Base-by-base conservation (phyloP, 30 jellyfish, hydroid and myxozoan genomes). In the Sanderia malayensis region DNA sequence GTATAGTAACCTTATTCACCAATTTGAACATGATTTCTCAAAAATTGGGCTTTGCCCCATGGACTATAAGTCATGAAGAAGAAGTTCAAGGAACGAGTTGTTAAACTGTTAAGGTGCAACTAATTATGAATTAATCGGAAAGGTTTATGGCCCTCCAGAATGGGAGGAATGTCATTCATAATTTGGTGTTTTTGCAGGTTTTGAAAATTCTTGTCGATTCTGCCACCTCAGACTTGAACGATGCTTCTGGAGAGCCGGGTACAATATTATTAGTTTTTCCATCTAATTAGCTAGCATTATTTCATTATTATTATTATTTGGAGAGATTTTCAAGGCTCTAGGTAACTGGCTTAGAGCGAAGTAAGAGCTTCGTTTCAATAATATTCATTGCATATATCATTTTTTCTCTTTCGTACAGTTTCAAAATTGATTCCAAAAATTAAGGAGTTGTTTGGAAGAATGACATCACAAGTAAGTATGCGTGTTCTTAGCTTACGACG, bases 391-490 rank as follows among this genome's bases (percentile, higher is more conserved):
- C 18, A 15, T 41, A 6, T 41, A 6, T 41, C 55, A 15, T 49
- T 2, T 49, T 18, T 49, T 27, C 1, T 32, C 41, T 70, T 17
- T n/a, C 25, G 69, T 83, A 11, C 49, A 83, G 95, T 88, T 31
- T 80, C 86, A 9, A 32, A 79, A 19, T 59, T 90, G 76, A 68
- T 32, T 19, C 71, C 85, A 22, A 83, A 84, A 46, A 22, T 83
- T 34, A 60, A 62, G 34, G 86, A 90, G 71, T 22, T 90, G 67
- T 90, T 90, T 44, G 97, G 93, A 0, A 83, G 85, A 37, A 80
- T 90, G 4, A 58, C 92, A 21, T 75, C 97, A 33, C 90, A 78
- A 94, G 97, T 90, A 10, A 64, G n/a, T n/a, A n/a, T n/a, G n/a
- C n/a, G n/a, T n/a, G n/a, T n/a, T n/a, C n/a, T n/a, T n/a, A n/a